Evolutionary conservation across 2,797 vertebrate species (phyloP).

Genomic region (Acrossocheilus fasciatus): DNA sequence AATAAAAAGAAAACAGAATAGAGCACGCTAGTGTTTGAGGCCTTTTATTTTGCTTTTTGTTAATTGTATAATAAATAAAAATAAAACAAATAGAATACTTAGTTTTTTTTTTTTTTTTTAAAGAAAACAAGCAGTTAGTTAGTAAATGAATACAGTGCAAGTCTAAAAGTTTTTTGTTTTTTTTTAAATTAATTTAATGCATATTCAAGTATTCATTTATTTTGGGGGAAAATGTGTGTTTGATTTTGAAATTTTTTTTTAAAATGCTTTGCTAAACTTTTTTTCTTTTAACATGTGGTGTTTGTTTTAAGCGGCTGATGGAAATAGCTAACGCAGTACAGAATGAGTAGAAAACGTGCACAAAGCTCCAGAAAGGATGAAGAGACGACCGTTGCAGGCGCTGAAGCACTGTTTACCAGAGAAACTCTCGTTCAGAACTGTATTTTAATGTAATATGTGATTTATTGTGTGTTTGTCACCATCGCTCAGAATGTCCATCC

Average conservation of each 20-base stretch:
- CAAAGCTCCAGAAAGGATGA: neutral
- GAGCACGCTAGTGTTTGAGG: too few relatives aligned
- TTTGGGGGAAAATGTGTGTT: neutral
- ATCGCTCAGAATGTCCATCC: neutral
- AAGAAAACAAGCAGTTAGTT: too few relatives aligned
- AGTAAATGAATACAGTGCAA: too few relatives aligned
- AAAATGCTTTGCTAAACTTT: neutral
- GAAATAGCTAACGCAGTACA: neutral
- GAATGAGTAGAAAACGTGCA: neutral
- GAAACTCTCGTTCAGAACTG: neutral
- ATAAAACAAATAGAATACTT: too few relatives aligned
- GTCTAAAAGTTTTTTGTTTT: too few relatives aligned
- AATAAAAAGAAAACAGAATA: too few relatives aligned
- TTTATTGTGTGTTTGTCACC: neutral
- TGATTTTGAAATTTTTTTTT: neutral
- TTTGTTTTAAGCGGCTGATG: slow-evolving; percentile 25
- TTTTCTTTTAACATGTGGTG: neutral
- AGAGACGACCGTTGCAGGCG: neutral
- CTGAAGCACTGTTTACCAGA: neutral
- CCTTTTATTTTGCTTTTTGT: too few relatives aligned
- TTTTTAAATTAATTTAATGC: neutral
- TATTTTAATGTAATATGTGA: neutral
- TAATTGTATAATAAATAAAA: too few relatives aligned
- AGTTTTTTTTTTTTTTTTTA: too few relatives aligned
- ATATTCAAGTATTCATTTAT: neutral